Evolutionary conservation across 2,888 invertebrate genomes (phyloP).

Genomic region (Rhagium mordax): DNA sequence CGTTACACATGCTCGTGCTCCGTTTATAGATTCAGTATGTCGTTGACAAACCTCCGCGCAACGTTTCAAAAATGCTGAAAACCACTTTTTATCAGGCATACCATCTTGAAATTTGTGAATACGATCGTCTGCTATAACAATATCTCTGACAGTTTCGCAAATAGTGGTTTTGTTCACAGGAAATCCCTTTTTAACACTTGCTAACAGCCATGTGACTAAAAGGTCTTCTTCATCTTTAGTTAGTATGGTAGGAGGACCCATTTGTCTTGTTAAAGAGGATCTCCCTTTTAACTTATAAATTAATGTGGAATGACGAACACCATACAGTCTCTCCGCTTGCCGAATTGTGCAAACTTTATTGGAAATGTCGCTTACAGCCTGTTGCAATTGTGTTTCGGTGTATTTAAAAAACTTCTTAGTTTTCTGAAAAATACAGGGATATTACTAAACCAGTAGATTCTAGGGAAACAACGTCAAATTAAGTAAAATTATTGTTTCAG

Average conservation of each 20-base stretch:
- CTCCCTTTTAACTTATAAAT: no score
- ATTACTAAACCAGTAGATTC: constrained; percentile 7
- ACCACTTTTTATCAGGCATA: constrained; percentile 43
- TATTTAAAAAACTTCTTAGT: not conserved
- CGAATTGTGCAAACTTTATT: no score
- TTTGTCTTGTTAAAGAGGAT: no score
- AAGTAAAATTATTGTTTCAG: constrained; percentile 9
- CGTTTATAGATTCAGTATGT: constrained; percentile 42
- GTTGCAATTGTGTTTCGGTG: constrained; percentile 1
- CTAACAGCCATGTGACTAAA: no score
- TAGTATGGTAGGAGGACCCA: no score
- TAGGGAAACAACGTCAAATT: not conserved
- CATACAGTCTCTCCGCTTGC: no score
- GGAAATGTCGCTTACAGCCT: no score
- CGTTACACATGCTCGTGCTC: constrained; percentile 37
- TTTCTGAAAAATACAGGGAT: constrained; percentile 10
- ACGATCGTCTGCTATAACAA: constrained; percentile 41
- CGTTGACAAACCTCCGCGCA: constrained; percentile 40
- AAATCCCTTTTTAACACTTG: no score
- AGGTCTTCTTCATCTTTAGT: no score
- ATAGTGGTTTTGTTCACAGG: no score
- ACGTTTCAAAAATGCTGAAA: constrained; percentile 41
- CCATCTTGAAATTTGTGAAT: constrained; percentile 40
- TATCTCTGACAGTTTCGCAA: constrained; percentile 46
- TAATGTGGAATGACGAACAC: no score